These are phyloP conservation scores for Anthophora plumipes DNA, from an alignment of 2,888 invertebrate species.

Conservation along the genomic window DNA sequence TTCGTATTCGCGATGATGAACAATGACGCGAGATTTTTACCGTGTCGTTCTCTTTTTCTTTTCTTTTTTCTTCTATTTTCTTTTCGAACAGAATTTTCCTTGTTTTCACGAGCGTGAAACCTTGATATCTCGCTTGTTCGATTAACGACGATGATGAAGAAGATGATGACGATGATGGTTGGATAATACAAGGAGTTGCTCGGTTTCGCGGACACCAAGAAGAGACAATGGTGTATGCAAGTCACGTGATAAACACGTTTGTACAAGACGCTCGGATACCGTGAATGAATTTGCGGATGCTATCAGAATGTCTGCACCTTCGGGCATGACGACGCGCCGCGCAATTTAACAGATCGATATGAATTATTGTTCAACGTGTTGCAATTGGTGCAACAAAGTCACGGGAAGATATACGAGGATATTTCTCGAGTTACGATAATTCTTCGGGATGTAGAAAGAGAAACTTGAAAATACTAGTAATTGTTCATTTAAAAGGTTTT, in stretches of 20 bases:
- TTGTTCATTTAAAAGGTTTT: too few relatives aligned
- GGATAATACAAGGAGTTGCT: conserved; percentile 29
- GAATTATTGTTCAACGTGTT: neutral
- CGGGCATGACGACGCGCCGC: neutral
- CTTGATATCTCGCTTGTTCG: too few relatives aligned
- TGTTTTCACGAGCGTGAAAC: too few relatives aligned
- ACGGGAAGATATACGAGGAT: too few relatives aligned
- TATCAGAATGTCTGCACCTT: conserved; percentile 64
- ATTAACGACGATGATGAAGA: too few relatives aligned
- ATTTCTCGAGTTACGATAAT: too few relatives aligned
- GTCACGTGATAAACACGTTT: conserved; percentile 69
- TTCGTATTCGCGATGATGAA: neutral
- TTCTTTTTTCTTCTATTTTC: too few relatives aligned
- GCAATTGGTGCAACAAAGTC: neutral
- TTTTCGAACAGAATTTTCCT: too few relatives aligned
- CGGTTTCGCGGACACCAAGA: conserved; percentile 73
- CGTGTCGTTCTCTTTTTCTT: neutral
- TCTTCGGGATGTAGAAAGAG: too few relatives aligned
- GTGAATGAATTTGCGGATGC: conserved; percentile 65
- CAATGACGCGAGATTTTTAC: neutral
- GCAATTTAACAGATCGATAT: conserved; percentile 43
- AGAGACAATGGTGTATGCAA: conserved; percentile 74
- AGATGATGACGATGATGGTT: conserved; percentile 3
- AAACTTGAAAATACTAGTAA: too few relatives aligned
- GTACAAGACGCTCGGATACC: conserved; percentile 54